Conservation (phyloP, 2,888 invertebrate species). For the Parnassius glacialis region DNA sequence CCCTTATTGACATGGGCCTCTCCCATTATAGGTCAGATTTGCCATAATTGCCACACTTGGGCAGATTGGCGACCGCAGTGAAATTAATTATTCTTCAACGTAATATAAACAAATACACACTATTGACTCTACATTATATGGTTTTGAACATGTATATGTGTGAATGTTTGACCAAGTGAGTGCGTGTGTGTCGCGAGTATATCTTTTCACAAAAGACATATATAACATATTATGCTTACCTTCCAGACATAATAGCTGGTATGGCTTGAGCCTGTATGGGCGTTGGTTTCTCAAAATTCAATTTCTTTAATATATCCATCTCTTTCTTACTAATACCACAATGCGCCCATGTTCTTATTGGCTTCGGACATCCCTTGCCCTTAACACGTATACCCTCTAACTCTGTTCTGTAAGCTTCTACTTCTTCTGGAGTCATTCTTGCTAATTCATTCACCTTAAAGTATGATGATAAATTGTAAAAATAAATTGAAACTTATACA, state of each 20-base stretch:
- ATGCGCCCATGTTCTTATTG: constrained; percentile 98
- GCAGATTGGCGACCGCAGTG: too few species aligned
- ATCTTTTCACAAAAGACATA: too few species aligned
- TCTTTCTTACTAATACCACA: constrained; percentile 98
- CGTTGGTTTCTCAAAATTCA: constrained; percentile 97
- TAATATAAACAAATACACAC: too few species aligned
- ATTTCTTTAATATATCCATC: constrained; percentile 93
- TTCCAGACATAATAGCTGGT: constrained; percentile 97
- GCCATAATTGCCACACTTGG: too few species aligned
- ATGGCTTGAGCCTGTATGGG: constrained; percentile 99
- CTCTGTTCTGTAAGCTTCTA: constrained; percentile 91
- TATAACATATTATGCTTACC: constrained; percentile 59
- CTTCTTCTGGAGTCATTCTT: constrained; percentile 93
- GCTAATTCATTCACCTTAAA: constrained; percentile 84
- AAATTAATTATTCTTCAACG: too few species aligned
- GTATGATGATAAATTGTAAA: background rate
- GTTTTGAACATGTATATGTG: too few species aligned
- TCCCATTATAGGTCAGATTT: too few species aligned
- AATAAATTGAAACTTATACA: too few species aligned
- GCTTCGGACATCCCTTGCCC: constrained; percentile 98
- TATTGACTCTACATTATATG: too few species aligned
- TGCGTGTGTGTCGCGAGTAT: too few species aligned
- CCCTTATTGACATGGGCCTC: too few species aligned
- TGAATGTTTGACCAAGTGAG: too few species aligned
- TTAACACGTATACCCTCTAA: constrained; percentile 97